Percentiles rank a stretch among this genome's conserved stretches.
Conservation (phyloP, 2,888 invertebrate species). For the Eristalis pertinax region DNA sequence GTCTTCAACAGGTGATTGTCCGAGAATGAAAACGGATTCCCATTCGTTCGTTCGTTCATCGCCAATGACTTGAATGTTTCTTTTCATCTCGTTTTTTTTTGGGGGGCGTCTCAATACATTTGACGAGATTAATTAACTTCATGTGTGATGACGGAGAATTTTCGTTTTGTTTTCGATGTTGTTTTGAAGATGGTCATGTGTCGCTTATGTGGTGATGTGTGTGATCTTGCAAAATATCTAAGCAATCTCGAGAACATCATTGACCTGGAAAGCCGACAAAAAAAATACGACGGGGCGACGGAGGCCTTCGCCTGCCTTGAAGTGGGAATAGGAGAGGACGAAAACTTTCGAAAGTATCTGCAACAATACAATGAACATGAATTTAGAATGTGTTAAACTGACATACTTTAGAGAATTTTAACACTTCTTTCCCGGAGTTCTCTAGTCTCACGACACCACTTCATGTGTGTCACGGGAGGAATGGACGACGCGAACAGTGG, state of each 20-base stretch:
- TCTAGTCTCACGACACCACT: not conserved
- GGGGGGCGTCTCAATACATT: constrained; percentile 27
- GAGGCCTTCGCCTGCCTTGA: not conserved
- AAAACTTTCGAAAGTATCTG: constrained; percentile 61
- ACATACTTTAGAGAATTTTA: constrained; percentile 13
- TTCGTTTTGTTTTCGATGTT: constrained; percentile 1
- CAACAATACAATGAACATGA: constrained; percentile 41
- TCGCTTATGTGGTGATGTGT: not conserved
- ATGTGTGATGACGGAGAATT: constrained; percentile 43
- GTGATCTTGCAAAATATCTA: constrained; percentile 54
- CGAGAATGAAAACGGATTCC: constrained; percentile 6
- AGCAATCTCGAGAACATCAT: constrained; percentile 56
- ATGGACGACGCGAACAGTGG: not conserved
- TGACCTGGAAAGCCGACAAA: constrained; percentile 54
- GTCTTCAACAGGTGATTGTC: constrained; percentile 53
- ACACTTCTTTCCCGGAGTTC: constrained; percentile 25
- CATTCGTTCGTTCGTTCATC: too few species aligned
- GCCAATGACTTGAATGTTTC: not conserved
- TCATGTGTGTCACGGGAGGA: constrained; percentile 21
- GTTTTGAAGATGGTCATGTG: constrained; percentile 6
- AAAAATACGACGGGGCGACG: not conserved
- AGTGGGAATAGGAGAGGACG: not conserved
- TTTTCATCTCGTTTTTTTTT: not conserved
- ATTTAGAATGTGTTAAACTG: constrained; percentile 38
- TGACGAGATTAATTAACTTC: constrained; percentile 40